Conservation (phyloP, 2,888 invertebrate species). For the Panopea generosa region DNA sequence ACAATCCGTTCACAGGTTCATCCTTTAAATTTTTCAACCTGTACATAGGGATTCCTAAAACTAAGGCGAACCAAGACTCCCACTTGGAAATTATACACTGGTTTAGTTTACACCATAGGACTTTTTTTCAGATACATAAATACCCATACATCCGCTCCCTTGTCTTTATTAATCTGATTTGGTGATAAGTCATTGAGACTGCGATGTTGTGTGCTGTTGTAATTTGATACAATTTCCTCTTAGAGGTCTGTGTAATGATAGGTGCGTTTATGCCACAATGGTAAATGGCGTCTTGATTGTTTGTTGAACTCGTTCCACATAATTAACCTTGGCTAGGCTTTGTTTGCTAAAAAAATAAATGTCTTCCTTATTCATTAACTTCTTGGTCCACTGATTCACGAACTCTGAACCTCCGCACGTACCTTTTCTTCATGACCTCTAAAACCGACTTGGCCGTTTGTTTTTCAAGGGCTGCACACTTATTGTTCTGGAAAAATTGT, state of each 20-base stretch:
- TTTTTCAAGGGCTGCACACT: constrained; percentile 22
- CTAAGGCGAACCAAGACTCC: constrained; percentile 14
- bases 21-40: neutral
- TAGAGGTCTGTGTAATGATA: constrained; percentile 24
- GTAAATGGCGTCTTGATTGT: constrained; percentile 2
- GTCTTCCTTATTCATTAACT: neutral
- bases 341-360: constrained; percentile 16
- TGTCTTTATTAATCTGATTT: constrained; percentile 3
- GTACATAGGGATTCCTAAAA: neutral
- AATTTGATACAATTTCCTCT: constrained; percentile 15
- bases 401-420: constrained; percentile 14
- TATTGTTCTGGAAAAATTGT: constrained; percentile 20
- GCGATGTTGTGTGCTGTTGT: constrained; percentile 1
- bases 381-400: constrained; percentile 14
- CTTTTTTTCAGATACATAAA: constrained; percentile 16
- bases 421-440: constrained; percentile 21
- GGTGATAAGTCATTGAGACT: constrained; percentile 6
- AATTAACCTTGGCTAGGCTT: constrained; percentile 6
- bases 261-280: constrained; percentile 3
- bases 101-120: neutral
- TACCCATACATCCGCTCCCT: constrained; percentile 11
- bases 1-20: neutral
- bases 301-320: constrained; percentile 10
- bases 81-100: neutral
- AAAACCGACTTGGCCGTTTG: constrained; percentile 21